Evolutionary conservation across 2,888 invertebrate genomes (phyloP).

Genomic region (Folsomia manolachei): DNA sequence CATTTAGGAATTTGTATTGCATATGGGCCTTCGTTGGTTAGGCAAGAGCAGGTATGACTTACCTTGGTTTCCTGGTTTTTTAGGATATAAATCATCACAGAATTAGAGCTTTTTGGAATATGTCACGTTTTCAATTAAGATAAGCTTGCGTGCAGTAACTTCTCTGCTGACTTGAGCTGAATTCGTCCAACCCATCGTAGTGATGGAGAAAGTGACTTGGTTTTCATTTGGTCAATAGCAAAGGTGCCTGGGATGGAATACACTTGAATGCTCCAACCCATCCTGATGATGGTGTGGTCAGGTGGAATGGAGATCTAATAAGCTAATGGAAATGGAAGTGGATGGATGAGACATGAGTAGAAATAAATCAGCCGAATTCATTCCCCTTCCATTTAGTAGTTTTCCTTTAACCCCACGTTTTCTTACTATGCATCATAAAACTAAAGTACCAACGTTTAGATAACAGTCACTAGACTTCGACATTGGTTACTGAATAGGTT

Average conservation of each 20-base stretch:
- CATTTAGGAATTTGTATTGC: too few species aligned
- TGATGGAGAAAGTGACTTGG: too few species aligned
- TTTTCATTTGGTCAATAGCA: not conserved
- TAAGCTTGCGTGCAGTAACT: slow-evolving; percentile 13
- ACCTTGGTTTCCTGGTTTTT: not conserved
- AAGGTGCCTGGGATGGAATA: not conserved
- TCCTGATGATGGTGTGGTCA: not conserved
- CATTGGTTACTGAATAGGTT: too few species aligned
- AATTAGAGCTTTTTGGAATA: slow-evolving; percentile 18
- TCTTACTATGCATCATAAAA: too few species aligned
- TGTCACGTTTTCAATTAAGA: slow-evolving; percentile 23
- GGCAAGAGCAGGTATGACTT: too few species aligned
- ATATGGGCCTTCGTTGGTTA: too few species aligned
- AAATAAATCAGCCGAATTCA: slow-evolving; percentile 5
- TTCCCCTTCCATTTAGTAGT: not conserved
- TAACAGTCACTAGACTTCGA: too few species aligned
- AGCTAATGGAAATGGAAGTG: not conserved
- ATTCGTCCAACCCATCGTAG: not conserved
- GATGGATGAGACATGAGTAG: slow-evolving; percentile 4
- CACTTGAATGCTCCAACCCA: too few species aligned
- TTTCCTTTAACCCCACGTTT: too few species aligned
- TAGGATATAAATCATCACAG: slow-evolving; percentile 13
- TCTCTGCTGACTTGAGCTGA: not conserved
- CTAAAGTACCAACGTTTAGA: too few species aligned
- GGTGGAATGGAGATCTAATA: slow-evolving; percentile 1